phyloP scores from a whole-genome alignment of 2,113 vertebrate species.

The Aldabrachelys gigantea region DNA sequence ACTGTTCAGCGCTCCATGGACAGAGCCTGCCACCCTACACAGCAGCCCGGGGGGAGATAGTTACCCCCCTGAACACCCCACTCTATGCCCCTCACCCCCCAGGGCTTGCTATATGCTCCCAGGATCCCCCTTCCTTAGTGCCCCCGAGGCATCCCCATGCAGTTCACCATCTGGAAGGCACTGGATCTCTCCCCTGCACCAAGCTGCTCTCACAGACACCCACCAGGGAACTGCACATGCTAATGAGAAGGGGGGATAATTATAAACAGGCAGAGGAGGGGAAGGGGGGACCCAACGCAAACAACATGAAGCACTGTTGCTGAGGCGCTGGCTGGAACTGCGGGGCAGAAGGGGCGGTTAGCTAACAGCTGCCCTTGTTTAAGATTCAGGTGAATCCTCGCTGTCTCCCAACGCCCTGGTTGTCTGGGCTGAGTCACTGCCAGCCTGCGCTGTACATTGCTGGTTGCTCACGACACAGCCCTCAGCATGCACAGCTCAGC shows the following conservation, averaged over 20 bases:
- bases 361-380: neutral
- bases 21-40: neutral
- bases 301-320: neutral
- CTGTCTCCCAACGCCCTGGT: neutral
- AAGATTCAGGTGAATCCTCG: neutral
- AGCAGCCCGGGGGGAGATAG: neutral
- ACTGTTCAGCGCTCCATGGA: neutral
- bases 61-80: neutral
- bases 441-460: neutral
- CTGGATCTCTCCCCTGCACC: neutral
- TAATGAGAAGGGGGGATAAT: neutral
- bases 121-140: neutral
- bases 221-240: neutral
- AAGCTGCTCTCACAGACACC: neutral
- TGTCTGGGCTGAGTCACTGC: neutral
- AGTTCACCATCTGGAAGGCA: neutral
- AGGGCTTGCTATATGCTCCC: neutral
- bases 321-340: neutral
- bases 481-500: neutral
- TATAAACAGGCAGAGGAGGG: neutral
- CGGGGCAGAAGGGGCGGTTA: neutral
- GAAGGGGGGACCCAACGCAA: neutral
- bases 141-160: neutral
- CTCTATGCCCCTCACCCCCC: no score
- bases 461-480: neutral